Percentiles rank a stretch among this genome's conserved stretches.
phyloP scores from a whole-genome alignment of 2,113 vertebrate species.

The Bos javanicus region DNA sequence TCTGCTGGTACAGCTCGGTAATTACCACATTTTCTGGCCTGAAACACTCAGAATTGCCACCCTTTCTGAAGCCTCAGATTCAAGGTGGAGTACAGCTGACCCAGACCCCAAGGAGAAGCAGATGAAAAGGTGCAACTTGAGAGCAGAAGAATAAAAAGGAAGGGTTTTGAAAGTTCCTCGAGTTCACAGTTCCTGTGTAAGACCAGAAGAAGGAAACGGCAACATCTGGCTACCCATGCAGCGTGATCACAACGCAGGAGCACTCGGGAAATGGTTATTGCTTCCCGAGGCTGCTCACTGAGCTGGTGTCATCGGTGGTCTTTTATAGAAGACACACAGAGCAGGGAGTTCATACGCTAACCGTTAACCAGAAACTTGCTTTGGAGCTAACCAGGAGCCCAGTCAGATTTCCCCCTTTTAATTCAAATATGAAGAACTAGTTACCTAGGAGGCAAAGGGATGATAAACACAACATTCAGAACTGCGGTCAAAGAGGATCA shows the following conservation, averaged over 20 bases:
- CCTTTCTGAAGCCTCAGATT: background rate
- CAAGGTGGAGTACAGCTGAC: background rate
- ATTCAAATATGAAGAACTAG: background rate
- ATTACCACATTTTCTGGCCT: background rate
- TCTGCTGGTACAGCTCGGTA: background rate
- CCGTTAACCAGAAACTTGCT: background rate
- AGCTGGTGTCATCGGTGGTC: fast-evolving
- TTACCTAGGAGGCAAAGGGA: background rate
- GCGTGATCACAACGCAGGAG: too few relatives aligned
- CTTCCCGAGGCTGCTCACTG: background rate
- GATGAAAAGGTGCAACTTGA: background rate
- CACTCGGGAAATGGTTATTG: fast-evolving
- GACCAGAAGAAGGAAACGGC: background rate
- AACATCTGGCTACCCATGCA: background rate
- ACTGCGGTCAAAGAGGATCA: background rate
- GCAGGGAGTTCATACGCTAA: background rate
- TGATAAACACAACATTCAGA: background rate
- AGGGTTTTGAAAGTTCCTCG: background rate
- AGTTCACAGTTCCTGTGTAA: background rate
- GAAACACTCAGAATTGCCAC: background rate
- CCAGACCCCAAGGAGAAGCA: background rate
- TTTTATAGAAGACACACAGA: background rate
- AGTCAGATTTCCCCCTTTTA: background rate
- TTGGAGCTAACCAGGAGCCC: background rate
- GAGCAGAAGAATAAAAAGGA: background rate